A percentile compares a stretch with the other conserved stretches of the same genome.
Conservation (phyloP, 2,888 invertebrate species). For the Epirrhoe tristata region DNA sequence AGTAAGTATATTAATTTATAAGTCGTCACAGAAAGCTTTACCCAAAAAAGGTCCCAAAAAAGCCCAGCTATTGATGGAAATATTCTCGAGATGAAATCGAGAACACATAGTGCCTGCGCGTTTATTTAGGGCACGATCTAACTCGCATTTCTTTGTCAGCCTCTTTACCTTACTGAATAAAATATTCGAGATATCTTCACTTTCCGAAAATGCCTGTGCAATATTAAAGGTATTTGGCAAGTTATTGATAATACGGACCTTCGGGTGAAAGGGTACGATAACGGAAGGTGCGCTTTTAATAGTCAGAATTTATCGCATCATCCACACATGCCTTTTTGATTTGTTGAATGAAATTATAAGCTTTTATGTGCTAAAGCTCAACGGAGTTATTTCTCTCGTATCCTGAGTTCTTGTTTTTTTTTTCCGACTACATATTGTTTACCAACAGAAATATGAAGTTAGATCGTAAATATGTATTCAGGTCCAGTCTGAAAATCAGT, state of each 20-base stretch:
- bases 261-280: conserved; percentile 46
- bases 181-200: conserved; percentile 80
- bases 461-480: too few relatives aligned
- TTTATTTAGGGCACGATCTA: conserved; percentile 79
- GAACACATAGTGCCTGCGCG: conserved; percentile 56
- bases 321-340: conserved; percentile 10
- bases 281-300: conserved; percentile 35
- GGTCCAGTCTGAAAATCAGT: too few relatives aligned
- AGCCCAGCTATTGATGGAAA: background rate
- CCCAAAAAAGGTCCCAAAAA: background rate
- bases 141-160: conserved; percentile 81
- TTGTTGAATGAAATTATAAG: conserved; percentile 11
- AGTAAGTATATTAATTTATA: background rate
- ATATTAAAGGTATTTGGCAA: conserved; percentile 68
- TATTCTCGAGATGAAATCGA: conserved; percentile 34
- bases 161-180: conserved; percentile 79
- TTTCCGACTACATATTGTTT: too few relatives aligned
- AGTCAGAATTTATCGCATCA: conserved; percentile 29
- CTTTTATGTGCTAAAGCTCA: background rate
- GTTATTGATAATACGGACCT: conserved; percentile 62
- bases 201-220: conserved; percentile 61
- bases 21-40: background rate
- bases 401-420: too few relatives aligned
- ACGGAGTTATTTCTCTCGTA: too few relatives aligned
- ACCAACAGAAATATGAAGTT: too few relatives aligned